Evolutionary conservation across 2,113 vertebrate genomes (phyloP), one percentile per base, ranked within the genome.

Genomic region (Rhadina sibilatrix): DNA sequence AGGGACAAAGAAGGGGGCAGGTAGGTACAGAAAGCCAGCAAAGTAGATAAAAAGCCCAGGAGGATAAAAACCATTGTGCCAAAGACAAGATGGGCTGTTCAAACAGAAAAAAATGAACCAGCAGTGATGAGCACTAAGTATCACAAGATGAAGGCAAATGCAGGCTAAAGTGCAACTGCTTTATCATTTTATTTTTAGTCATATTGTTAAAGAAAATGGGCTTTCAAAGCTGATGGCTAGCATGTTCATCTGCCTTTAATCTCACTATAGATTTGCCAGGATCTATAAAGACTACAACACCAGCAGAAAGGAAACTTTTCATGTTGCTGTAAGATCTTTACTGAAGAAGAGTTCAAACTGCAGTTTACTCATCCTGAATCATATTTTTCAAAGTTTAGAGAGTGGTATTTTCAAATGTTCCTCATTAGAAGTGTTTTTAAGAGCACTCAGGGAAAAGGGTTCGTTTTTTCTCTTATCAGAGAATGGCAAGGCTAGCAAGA

Each of bases 171-270:
- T 61, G 70, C 46, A 90, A 69, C n/a, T 87, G 60, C 35, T 93
- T 82, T n/a, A 80, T 24, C 13, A 37, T 54, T 87, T 89, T 69
- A 77, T 87, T 90, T 93, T 96, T 54, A 96, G 75, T 28, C 59
- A 42, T 6, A 72, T 6, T 82, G 84, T 93, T 57, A 61, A 61
- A 85, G 74, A 78, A 91, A 71, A 87, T 13, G 42, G 52, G 47
- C 24, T 86, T 89, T 74, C 71, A 80, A 85, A 83, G 77, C 38
- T 47, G 35, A 54, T n/a, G 54, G 59, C 54, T 35, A 35, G 63
- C 27, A 19, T 5, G 31, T 50, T 87, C 50, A 49, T 24, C 78
- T 87, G 63, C 63, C 59, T 87, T 89, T 76, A 83, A 75, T 74
- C 52, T 56, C 15, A 21, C 44, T 35, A 56, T 12, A 74, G 38